These are phyloP conservation scores for Pantelozetes paolii DNA, from an alignment of 2,888 invertebrate genomes.

Conservation along the genomic window DNA sequence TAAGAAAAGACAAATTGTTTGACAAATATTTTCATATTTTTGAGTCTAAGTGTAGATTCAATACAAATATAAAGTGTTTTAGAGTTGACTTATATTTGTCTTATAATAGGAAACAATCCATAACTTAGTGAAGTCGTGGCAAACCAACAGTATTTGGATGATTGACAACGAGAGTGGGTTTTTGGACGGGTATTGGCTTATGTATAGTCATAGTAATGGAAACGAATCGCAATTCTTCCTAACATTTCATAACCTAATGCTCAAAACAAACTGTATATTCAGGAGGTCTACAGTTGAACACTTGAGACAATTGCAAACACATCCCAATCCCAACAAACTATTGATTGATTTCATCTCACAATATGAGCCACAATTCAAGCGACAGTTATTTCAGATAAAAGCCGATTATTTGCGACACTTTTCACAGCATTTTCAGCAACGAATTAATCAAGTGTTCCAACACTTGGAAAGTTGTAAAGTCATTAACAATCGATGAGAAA, in stretches of 20 bases:
- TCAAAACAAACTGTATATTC: slow-evolving; percentile 52
- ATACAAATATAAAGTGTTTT: background rate
- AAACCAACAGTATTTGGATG: slow-evolving; percentile 52
- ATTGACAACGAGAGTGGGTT: slow-evolving; percentile 55
- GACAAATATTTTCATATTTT: no score
- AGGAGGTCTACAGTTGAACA: slow-evolving; percentile 49
- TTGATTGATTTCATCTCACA: slow-evolving; percentile 28
- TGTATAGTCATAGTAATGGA: slow-evolving; percentile 48
- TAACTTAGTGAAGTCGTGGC: slow-evolving; percentile 51
- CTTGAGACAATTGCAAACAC: slow-evolving; percentile 23
- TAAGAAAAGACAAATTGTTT: no score
- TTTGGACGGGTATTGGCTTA: slow-evolving; percentile 52
- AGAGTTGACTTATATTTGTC: background rate
- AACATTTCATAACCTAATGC: slow-evolving; percentile 51
- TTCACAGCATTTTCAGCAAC: slow-evolving; percentile 26
- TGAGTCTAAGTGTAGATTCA: no score
- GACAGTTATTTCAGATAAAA: slow-evolving; percentile 26
- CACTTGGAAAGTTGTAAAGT: slow-evolving; percentile 25
- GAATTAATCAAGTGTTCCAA: slow-evolving; percentile 7
- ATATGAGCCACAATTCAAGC: slow-evolving; percentile 22
- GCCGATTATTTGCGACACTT: slow-evolving; percentile 23
- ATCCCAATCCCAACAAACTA: slow-evolving; percentile 27
- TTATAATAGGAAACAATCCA: slow-evolving; percentile 51
- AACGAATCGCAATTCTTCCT: slow-evolving; percentile 49
- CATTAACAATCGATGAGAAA: background rate